Percentiles rank a stretch among this genome's conserved stretches.
Evolutionary conservation across 2,113 vertebrate species (phyloP).

Genomic region (Gymnobelideus leadbeateri): DNA sequence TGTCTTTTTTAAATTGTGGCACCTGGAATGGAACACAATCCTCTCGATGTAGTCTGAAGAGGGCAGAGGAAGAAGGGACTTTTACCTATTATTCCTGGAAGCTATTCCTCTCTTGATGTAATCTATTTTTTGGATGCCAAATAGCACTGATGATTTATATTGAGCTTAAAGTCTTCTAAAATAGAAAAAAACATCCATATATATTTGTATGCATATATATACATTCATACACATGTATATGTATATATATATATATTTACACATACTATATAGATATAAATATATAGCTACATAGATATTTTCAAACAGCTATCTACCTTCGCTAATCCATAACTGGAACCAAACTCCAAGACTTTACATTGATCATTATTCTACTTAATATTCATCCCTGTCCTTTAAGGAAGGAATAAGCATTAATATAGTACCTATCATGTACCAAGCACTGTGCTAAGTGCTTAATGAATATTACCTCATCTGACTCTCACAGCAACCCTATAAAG

Average conservation of each 20-base stretch:
- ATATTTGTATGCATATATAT: too few relatives aligned
- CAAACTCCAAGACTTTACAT: neutral
- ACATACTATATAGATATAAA: too few relatives aligned
- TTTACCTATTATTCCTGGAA: neutral
- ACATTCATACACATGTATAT: too few relatives aligned
- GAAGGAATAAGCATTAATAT: neutral
- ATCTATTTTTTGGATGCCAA: neutral
- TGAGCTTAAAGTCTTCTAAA: neutral
- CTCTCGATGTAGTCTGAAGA: neutral
- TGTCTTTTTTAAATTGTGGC: neutral
- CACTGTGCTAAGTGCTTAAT: neutral
- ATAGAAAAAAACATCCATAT: neutral
- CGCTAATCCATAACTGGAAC: neutral
- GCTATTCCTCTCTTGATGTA: neutral
- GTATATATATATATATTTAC: too few relatives aligned
- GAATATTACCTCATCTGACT: neutral
- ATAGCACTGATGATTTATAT: neutral
- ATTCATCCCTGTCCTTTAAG: neutral
- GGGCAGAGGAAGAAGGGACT: neutral
- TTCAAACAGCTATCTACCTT: neutral
- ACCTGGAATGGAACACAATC: neutral
- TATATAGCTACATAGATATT: neutral
- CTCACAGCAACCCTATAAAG: neutral
- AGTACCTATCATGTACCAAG: neutral
- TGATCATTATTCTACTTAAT: neutral